Evolutionary conservation across 2,797 vertebrate species (phyloP).

Genomic region (Pseudochromis fuscus): DNA sequence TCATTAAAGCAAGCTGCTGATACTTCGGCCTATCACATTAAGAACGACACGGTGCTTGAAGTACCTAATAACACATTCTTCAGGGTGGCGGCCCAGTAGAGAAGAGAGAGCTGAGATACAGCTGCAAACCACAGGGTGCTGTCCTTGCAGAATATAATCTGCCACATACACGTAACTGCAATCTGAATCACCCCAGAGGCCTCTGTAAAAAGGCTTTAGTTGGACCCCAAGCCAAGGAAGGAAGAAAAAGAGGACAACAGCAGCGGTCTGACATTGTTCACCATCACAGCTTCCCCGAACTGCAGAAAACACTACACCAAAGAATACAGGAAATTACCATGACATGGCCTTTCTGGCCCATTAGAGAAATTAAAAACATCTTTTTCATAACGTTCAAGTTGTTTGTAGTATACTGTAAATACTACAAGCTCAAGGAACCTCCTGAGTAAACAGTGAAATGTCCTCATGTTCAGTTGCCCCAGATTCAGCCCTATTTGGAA

Average conservation of each 20-base stretch:
- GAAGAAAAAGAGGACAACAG: slow-evolving; percentile 1
- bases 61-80: slow-evolving; percentile 42
- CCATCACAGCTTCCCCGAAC: too few species aligned
- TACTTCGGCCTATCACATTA: slow-evolving; percentile 19
- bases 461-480: too few species aligned
- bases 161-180: slow-evolving; percentile 22
- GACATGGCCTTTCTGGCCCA: neutral
- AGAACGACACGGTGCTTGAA: slow-evolving; percentile 2
- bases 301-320: neutral
- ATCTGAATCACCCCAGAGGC: slow-evolving; percentile 41
- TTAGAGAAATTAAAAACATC: too few species aligned
- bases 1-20: slow-evolving; percentile 30
- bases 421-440: too few species aligned
- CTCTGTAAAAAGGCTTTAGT: slow-evolving; percentile 35
- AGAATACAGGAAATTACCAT: neutral
- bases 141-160: slow-evolving; percentile 43
- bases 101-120: slow-evolving; percentile 31
- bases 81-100: slow-evolving; percentile 19
- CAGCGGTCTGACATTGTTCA: neutral
- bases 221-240: slow-evolving; percentile 10
- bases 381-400: neutral
- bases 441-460: too few species aligned
- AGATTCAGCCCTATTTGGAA: too few species aligned
- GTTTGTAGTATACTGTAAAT: neutral
- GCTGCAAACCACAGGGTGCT: slow-evolving; percentile 22